phyloP scores from a whole-genome alignment of 2,888 invertebrate genomes.

The Heliothis peltigera region DNA sequence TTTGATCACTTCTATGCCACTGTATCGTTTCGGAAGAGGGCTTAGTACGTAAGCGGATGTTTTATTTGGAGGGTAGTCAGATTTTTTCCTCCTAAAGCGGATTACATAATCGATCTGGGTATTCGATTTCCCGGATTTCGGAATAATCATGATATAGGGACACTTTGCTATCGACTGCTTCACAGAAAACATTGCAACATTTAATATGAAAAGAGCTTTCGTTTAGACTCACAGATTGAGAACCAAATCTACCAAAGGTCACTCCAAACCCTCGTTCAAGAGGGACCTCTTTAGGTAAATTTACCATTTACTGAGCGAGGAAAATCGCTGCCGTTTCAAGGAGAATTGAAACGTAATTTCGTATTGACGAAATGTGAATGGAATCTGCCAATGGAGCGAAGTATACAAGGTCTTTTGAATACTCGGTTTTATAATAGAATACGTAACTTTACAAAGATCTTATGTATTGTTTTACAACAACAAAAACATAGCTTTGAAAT shows the following conservation, averaged over 20 bases:
- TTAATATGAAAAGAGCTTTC: conserved; percentile 21
- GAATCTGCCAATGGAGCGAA: conserved; percentile 41
- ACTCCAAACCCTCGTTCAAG: conserved; percentile 20
- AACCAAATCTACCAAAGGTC: conserved; percentile 17
- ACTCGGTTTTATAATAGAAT: conserved; percentile 25
- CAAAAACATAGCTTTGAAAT: background rate
- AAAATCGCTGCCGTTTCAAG: conserved; percentile 53
- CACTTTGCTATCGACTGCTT: background rate
- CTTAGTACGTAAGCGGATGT: conserved; percentile 12
- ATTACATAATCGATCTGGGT: conserved; percentile 4
- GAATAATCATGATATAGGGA: background rate
- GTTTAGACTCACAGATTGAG: conserved; percentile 8
- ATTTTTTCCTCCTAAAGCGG: conserved; percentile 8
- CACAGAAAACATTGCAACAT: conserved; percentile 8
- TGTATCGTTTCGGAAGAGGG: conserved; percentile 12
- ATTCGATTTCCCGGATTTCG: background rate
- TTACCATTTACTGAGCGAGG: conserved; percentile 37
- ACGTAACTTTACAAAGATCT: conserved; percentile 12
- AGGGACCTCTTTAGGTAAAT: conserved; percentile 37
- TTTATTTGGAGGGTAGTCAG: conserved; percentile 11
- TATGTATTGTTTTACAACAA: conserved; percentile 7
- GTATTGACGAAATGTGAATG: conserved; percentile 57
- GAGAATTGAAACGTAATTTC: conserved; percentile 46
- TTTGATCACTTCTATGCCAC: conserved; percentile 29
- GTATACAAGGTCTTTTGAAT: conserved; percentile 48